phyloP scores from a whole-genome alignment of 2,888 invertebrate genomes.

The Xanthia icteritia region DNA sequence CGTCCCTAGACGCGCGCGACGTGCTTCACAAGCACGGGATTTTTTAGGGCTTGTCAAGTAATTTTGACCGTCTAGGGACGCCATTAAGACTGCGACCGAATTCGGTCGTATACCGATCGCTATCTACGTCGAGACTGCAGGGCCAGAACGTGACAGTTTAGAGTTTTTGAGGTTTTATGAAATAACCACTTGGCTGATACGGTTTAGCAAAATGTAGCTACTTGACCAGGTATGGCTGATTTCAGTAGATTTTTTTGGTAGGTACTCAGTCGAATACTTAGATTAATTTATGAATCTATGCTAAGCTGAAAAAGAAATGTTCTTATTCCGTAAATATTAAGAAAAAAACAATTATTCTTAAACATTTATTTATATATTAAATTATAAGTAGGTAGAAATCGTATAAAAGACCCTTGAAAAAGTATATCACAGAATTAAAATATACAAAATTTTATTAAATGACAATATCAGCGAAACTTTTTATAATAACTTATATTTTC shows the following conservation, averaged over 20 bases:
- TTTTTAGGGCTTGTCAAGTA: too few relatives aligned
- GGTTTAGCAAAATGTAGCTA: not conserved
- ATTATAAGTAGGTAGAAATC: conserved; percentile 57
- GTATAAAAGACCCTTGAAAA: conserved; percentile 63
- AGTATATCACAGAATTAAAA: conserved; percentile 72
- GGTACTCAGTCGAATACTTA: conserved; percentile 11
- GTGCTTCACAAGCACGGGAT: too few relatives aligned
- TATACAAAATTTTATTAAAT: conserved; percentile 44
- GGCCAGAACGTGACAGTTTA: not conserved
- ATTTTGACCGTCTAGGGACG: too few relatives aligned
- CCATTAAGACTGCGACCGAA: too few relatives aligned
- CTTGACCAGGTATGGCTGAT: not conserved
- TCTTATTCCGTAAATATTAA: not conserved
- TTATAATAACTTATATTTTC: conserved; percentile 32
- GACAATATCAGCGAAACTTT: conserved; percentile 33
- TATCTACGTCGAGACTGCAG: too few relatives aligned
- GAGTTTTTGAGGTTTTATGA: not conserved
- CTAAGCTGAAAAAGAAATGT: not conserved
- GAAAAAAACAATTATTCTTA: conserved; percentile 13
- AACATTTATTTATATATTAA: conserved; percentile 39
- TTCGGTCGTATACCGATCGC: too few relatives aligned
- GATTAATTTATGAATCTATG: not conserved
- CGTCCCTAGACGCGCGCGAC: too few relatives aligned
- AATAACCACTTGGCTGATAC: not conserved
- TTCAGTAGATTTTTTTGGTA: not conserved